These are phyloP conservation scores for Hiodon tergisus DNA, from an alignment of 2,113 vertebrate species.

Conservation along the genomic window DNA sequence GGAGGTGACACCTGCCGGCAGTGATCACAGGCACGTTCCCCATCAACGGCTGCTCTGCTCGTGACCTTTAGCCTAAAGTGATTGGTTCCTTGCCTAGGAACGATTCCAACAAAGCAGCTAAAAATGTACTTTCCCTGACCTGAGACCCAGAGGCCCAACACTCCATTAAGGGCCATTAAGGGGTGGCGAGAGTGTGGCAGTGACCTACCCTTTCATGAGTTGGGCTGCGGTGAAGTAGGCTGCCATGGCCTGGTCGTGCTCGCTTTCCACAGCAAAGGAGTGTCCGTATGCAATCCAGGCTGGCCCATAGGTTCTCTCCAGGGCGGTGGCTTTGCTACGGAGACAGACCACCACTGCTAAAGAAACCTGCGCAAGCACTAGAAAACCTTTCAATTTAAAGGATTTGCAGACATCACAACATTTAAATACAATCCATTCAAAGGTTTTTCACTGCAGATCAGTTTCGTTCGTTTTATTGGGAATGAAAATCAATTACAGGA, in stretches of 20 bases:
- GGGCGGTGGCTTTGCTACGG: slow-evolving; percentile 88
- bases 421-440: too few species aligned
- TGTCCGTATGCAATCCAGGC: slow-evolving; percentile 98
- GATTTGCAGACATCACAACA: too few species aligned
- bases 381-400: background rate
- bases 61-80: too few species aligned
- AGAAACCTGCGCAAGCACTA: background rate
- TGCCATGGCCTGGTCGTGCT: slow-evolving; percentile 97
- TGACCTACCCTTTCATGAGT: slow-evolving; percentile 94
- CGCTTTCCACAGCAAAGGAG: slow-evolving; percentile 95
- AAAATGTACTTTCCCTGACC: background rate
- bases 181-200: background rate
- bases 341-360: slow-evolving; percentile 18
- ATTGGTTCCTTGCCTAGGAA: too few species aligned
- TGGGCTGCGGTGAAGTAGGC: slow-evolving; percentile 97
- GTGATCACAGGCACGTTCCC: background rate
- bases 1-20: slow-evolving; percentile 81
- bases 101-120: too few species aligned
- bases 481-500: too few species aligned
- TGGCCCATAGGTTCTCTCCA: slow-evolving; percentile 91
- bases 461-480: too few species aligned
- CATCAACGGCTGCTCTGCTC: background rate
- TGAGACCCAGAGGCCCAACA: background rate
- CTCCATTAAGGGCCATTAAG: background rate
- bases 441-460: too few species aligned